phyloP scores from a whole-genome alignment of 2,888 invertebrate genomes.

The Xylota segnis region DNA sequence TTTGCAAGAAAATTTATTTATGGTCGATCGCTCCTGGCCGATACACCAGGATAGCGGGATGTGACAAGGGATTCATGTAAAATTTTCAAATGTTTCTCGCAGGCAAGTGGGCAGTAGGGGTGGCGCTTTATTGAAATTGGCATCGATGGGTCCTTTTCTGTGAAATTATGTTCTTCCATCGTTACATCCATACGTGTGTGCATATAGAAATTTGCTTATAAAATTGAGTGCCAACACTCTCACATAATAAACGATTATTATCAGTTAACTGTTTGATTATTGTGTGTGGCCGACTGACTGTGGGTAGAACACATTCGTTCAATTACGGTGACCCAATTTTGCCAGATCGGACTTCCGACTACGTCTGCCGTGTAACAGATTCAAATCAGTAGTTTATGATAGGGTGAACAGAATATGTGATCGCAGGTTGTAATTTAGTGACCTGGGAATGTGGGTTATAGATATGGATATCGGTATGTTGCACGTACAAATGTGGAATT shows the following conservation, averaged over 20 bases:
- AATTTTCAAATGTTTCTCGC: constrained; percentile 3
- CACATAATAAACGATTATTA: constrained; percentile 30
- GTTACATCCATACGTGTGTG: not conserved
- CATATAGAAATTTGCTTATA: constrained; percentile 30
- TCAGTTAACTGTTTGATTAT: constrained; percentile 24
- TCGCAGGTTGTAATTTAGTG: not conserved
- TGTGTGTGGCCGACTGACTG: not conserved
- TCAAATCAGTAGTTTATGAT: constrained; percentile 13
- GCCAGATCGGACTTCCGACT: not conserved
- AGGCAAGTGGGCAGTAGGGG: not conserved
- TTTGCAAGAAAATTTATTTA: constrained; percentile 71
- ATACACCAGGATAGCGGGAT: not conserved
- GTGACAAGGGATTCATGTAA: constrained; percentile 11
- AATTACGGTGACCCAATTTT: not conserved
- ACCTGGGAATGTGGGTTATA: not conserved
- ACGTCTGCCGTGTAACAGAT: not conserved
- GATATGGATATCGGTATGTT: not conserved
- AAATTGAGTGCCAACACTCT: constrained; percentile 22
- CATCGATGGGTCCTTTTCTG: constrained; percentile 6
- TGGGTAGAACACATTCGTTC: constrained; percentile 31
- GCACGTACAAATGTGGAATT: not conserved
- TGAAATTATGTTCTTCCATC: constrained; percentile 14
- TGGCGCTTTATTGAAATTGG: constrained; percentile 36
- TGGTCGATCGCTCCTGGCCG: constrained; percentile 48
- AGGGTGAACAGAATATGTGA: not conserved